phyloP scores from a whole-genome alignment of 2,113 vertebrate genomes.

The Ranitomeya imitator region DNA sequence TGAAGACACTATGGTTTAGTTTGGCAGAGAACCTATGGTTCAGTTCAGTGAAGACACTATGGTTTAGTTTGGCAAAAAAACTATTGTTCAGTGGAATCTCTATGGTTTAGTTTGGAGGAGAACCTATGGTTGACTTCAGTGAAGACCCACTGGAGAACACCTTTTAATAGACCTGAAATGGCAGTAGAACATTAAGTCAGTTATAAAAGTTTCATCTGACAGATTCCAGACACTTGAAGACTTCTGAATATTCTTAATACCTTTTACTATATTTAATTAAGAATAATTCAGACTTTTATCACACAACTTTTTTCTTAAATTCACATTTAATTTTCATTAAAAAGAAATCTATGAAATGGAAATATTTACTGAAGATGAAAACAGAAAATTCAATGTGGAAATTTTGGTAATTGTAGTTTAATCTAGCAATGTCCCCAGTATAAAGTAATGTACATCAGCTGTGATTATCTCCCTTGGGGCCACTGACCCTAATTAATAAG shows the following conservation, averaged over 20 bases:
- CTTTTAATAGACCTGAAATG: background rate
- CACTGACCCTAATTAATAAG: conserved; percentile 43
- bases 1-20: background rate
- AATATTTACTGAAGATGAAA: background rate
- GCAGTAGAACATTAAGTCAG: background rate
- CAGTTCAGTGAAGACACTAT: background rate
- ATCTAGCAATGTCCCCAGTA: background rate
- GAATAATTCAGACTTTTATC: background rate
- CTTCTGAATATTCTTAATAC: background rate
- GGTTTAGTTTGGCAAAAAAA: background rate
- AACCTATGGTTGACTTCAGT: background rate
- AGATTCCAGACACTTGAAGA: conserved; percentile 1
- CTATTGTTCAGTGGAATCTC: background rate
- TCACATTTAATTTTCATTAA: background rate
- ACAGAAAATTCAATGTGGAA: conserved; percentile 27
- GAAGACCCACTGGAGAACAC: background rate
- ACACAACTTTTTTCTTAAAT: background rate
- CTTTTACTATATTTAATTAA: background rate
- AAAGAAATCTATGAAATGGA: background rate
- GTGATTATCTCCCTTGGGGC: conserved; percentile 14
- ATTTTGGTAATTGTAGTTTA: conserved; percentile 3
- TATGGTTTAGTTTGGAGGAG: background rate
- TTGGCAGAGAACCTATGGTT: background rate
- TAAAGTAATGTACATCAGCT: conserved; percentile 10
- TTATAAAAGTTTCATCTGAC: background rate